Base-by-base conservation (phyloP, 2,888 invertebrate genomes). In the Plutella xylostella region DNA sequence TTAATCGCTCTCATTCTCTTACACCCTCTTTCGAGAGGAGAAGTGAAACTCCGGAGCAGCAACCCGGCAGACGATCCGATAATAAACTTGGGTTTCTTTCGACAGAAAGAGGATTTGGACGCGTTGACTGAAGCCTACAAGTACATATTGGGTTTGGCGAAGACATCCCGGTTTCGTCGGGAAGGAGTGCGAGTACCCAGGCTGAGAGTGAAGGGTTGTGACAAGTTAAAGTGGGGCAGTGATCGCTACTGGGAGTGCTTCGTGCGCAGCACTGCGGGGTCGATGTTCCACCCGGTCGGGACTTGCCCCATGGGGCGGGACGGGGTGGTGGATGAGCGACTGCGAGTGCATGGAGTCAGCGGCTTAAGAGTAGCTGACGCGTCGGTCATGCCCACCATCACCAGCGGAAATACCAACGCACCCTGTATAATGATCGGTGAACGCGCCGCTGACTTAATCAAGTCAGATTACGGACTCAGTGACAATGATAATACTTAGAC, bases 201-300 rank as follows among this genome's bases (percentile, higher is more conserved):
- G 42, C 43, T 72, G 28, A 55, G 63, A 3, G 74, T 89, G 1
- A 78, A 83, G 0, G 85, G 79, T 1, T 90, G 91, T 57, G 70
- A 75, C 6, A 56, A 70, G 1, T 55, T 75, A 4, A 50, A 56
- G 1, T 86, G 85, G 58, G 86, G 76, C 17, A 74, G 85, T 0
- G 87, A 89, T 59, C 68, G 69, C 0, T 91, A 90, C 55, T 90
- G 90, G 87, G 74, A 75, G 35, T 92, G 92, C 56, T 85, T 87
- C 55, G 77, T 85, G 0, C 74, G 82, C 31, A 84, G 85, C 48
- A 68, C 87, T 15, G 85, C 87, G 0, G 70, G 82, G 21, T 86
- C 88, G 7, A 71, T 90, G 43, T 85, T 87, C 47, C 90, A 90
- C 61, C 86, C 87, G 25, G 85, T 84, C 0, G 83, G 85, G 0